These are phyloP conservation scores for Diplazon laetatorius DNA, from an alignment of 2,888 invertebrate species.

Conservation along the genomic window DNA sequence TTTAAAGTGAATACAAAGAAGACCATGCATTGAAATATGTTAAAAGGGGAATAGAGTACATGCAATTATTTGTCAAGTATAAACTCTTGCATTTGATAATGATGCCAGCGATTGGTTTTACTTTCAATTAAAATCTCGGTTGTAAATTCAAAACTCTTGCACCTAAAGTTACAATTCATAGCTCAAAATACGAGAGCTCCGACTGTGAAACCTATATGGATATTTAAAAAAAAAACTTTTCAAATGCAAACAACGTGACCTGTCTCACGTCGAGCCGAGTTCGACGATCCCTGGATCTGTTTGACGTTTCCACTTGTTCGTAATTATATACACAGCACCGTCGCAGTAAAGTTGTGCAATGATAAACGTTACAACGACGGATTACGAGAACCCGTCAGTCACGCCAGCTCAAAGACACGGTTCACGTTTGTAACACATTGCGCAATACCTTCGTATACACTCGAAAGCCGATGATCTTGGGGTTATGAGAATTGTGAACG, in stretches of 20 bases:
- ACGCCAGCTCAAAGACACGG: slow-evolving; percentile 61
- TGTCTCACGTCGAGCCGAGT: slow-evolving; percentile 64
- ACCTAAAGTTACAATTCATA: too few relatives aligned
- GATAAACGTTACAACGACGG: slow-evolving; percentile 68
- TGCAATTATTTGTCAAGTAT: too few relatives aligned
- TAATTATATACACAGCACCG: slow-evolving; percentile 57
- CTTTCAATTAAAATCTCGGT: too few relatives aligned
- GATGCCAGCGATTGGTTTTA: too few relatives aligned
- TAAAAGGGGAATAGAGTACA: too few relatives aligned
- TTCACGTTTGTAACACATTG: slow-evolving; percentile 62
- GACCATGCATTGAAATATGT: too few relatives aligned
- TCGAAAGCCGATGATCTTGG: slow-evolving; percentile 26
- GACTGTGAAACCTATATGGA: too few relatives aligned
- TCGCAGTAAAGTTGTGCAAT: slow-evolving; percentile 67
- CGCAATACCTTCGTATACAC: slow-evolving; percentile 40
- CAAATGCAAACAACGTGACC: slow-evolving; percentile 45
- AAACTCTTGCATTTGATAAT: too few relatives aligned
- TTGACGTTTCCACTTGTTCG: slow-evolving; percentile 44
- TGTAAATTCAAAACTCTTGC: too few relatives aligned
- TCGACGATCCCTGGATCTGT: slow-evolving; percentile 69
- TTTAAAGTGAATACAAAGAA: too few relatives aligned
- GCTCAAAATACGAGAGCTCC: too few relatives aligned
- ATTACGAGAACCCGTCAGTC: slow-evolving; percentile 67
- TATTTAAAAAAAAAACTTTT: too few relatives aligned
- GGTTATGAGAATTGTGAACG: slow-evolving; percentile 9